Conservation (phyloP, 1,140 invertebrate species). For the Tetragonula clypearis region DNA sequence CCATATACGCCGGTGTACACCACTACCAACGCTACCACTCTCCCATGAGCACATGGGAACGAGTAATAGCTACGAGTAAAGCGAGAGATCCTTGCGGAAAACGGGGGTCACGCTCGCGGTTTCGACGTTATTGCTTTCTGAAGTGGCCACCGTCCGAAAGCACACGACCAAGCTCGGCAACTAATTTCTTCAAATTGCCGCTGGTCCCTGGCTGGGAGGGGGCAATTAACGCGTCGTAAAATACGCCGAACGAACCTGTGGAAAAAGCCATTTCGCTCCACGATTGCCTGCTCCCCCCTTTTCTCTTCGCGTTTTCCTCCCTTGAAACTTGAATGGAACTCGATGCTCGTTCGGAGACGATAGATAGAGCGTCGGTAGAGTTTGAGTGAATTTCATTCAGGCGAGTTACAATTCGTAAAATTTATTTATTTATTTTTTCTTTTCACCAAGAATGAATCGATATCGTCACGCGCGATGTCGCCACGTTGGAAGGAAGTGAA, state of each 20-base stretch:
- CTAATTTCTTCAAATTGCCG: constrained; percentile 48
- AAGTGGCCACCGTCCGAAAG: constrained; percentile 45
- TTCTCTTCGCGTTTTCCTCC: neutral
- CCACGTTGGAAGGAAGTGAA: too few relatives aligned
- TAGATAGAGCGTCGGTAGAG: neutral
- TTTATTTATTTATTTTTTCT: too few relatives aligned
- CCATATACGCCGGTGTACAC: constrained; percentile 48
- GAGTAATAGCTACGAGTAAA: constrained; percentile 56
- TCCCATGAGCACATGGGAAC: constrained; percentile 57
- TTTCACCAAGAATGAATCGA: too few relatives aligned
- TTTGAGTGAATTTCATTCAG: neutral
- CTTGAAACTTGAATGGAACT: neutral
- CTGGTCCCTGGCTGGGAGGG: too few relatives aligned
- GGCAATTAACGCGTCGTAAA: constrained; percentile 25
- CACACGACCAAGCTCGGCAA: constrained; percentile 30
- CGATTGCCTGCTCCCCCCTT: too few relatives aligned
- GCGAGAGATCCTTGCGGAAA: constrained; percentile 46
- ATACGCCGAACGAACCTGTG: neutral
- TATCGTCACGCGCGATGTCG: too few relatives aligned
- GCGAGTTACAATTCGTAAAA: too few relatives aligned
- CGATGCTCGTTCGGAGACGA: neutral
- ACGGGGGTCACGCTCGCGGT: constrained; percentile 63
- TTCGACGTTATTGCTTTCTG: constrained; percentile 61
- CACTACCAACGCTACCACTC: constrained; percentile 35
- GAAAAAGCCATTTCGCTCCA: neutral